Conservation (phyloP, 2,797 vertebrate genomes). For the Liasis olivaceus region DNA sequence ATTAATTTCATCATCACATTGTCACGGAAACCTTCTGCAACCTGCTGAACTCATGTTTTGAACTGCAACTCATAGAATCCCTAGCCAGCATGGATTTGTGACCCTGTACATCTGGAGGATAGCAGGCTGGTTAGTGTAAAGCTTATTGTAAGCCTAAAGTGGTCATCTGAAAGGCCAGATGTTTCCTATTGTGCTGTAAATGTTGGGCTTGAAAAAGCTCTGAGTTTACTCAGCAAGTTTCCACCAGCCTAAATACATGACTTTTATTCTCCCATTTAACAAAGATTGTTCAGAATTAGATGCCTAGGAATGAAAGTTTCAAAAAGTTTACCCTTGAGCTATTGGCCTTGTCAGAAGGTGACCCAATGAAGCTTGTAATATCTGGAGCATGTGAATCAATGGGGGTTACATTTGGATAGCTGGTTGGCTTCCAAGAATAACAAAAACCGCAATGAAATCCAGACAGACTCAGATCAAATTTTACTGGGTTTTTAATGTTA, state of each 20-base stretch:
- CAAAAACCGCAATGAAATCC: neutral
- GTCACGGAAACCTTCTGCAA: neutral
- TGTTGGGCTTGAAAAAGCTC: neutral
- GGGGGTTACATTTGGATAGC: neutral
- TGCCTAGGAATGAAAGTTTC: neutral
- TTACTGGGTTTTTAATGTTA: neutral
- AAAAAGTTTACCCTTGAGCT: neutral
- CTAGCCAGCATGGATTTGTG: neutral
- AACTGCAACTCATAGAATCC: neutral
- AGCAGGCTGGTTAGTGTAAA: neutral
- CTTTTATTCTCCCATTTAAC: neutral
- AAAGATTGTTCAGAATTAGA: too few relatives aligned
- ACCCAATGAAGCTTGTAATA: neutral
- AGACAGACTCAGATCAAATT: neutral
- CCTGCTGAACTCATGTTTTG: neutral
- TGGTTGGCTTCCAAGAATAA: constrained; percentile 3
- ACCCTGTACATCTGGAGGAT: neutral
- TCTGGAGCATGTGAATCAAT: neutral
- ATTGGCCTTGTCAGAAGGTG: neutral
- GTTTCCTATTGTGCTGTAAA: neutral
- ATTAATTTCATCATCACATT: neutral
- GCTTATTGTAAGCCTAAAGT: neutral
- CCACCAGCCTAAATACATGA: neutral
- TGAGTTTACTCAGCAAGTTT: neutral
- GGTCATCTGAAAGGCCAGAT: neutral